Evolutionary conservation across 2,113 vertebrate species (phyloP).

Genomic region (Acinonyx jubatus): DNA sequence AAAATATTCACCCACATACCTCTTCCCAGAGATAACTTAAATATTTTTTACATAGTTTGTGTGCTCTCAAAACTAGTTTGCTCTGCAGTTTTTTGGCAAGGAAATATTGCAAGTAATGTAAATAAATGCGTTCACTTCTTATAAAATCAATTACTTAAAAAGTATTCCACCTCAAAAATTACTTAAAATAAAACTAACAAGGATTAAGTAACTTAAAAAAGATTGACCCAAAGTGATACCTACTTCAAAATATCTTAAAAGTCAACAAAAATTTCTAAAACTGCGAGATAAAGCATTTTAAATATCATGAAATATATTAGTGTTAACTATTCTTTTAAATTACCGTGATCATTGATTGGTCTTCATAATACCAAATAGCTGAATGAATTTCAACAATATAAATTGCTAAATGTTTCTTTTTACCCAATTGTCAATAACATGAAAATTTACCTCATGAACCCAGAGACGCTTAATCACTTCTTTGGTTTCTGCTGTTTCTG

Average conservation of each 20-base stretch:
- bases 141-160: not conserved
- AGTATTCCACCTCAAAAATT: not conserved
- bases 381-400: not conserved
- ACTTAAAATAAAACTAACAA: not conserved
- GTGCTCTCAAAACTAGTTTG: not conserved
- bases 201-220: slow-evolving; percentile 6
- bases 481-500: slow-evolving; percentile 88
- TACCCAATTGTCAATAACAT: not conserved
- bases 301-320: not conserved
- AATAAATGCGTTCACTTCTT: not conserved
- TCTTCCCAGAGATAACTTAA: not conserved
- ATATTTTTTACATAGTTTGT: not conserved
- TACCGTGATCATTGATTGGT: not conserved
- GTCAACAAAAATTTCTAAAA: slow-evolving; percentile 6
- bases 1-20: not conserved
- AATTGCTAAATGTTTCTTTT: not conserved
- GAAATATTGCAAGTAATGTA: not conserved
- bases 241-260: not conserved
- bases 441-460: slow-evolving; percentile 92
- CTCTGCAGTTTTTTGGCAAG: not conserved
- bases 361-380: not conserved
- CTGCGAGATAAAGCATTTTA: not conserved
- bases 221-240: not conserved
- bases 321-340: not conserved
- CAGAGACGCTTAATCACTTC: slow-evolving; percentile 91